Evolutionary conservation across 2,113 vertebrate species (phyloP).

Genomic region (Gila orcuttii): DNA sequence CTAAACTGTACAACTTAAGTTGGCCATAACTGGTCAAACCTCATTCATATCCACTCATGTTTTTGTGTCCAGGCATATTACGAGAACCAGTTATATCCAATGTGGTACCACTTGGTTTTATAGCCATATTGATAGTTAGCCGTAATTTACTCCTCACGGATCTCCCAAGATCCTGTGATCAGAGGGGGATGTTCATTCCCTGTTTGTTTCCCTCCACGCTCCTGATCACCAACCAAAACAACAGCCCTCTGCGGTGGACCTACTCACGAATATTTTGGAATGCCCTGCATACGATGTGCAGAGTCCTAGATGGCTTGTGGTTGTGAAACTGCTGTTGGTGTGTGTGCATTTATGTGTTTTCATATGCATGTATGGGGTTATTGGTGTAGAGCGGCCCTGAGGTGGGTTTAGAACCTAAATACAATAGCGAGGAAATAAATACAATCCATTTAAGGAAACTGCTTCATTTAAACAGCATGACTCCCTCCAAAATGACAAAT

Average conservation of each 20-base stretch:
- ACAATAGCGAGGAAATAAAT: not conserved
- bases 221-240: conserved; percentile 66
- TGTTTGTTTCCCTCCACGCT: conserved; percentile 56
- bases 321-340: conserved; percentile 1
- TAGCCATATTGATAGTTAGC: conserved; percentile 11
- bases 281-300: conserved; percentile 52
- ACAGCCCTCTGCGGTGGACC: conserved; percentile 52
- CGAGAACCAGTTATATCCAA: not conserved
- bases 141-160: conserved; percentile 48
- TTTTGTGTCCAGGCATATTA: not conserved
- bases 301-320: conserved; percentile 28
- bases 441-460: not conserved
- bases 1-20: not conserved
- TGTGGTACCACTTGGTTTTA: conserved; percentile 6
- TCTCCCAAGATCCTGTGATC: not conserved
- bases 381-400: not conserved
- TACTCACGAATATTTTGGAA: conserved; percentile 62
- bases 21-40: not conserved
- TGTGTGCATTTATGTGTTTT: conserved; percentile 32
- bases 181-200: conserved; percentile 16
- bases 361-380: not conserved
- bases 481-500: conserved; percentile 34
- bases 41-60: not conserved
- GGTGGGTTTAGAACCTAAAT: conserved; percentile 16
- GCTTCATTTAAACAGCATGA: conserved; percentile 7